Conservation (phyloP, 2,113 vertebrate genomes). For the Sakesphorus luctuosus region DNA sequence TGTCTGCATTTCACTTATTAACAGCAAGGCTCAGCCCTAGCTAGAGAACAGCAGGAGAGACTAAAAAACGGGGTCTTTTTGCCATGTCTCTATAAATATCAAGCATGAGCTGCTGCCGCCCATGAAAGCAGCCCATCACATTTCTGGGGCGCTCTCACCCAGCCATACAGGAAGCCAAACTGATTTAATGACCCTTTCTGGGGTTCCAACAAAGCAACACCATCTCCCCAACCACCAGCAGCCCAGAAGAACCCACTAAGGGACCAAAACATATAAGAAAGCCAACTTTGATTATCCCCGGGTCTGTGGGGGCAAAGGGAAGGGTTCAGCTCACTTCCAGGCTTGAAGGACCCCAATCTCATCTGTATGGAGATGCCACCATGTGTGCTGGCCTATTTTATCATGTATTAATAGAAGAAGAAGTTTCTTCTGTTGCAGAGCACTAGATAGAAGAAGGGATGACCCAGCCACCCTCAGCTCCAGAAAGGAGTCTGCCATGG, state of each 20-base stretch:
- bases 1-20: conserved; percentile 45
- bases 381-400: neutral
- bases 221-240: neutral
- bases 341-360: neutral
- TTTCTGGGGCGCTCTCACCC: neutral
- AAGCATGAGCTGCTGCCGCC: neutral
- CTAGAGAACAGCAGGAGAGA: conserved; percentile 44
- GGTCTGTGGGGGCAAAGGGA: neutral
- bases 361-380: neutral
- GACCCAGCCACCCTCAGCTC: neutral
- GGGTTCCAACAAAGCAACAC: neutral
- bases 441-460: neutral
- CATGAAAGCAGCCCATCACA: neutral
- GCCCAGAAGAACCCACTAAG: neutral
- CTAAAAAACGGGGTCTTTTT: conserved; percentile 3
- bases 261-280: neutral
- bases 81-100: conserved; percentile 22
- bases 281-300: neutral
- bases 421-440: neutral
- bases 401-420: neutral
- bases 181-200: neutral
- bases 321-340: neutral
- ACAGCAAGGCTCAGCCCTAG: conserved; percentile 24
- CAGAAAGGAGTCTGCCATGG: neutral
- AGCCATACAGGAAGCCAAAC: neutral